Base-by-base conservation (phyloP, 2,113 vertebrate genomes). In the Xyliphius kryptos region DNA sequence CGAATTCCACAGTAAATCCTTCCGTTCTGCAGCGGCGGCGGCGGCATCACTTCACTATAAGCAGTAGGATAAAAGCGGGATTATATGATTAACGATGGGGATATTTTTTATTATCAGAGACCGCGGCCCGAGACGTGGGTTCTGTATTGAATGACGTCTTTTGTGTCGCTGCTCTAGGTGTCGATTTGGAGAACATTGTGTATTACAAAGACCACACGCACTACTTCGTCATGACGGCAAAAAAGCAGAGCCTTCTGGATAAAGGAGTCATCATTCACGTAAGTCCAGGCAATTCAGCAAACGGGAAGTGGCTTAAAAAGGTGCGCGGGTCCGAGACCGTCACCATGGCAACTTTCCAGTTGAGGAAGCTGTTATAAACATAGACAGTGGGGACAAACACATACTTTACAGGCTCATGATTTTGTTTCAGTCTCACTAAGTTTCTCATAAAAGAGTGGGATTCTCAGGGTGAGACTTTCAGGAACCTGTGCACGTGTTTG, bases 161-260 rank as follows among this genome's bases (percentile, higher is more conserved):
- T 57, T 68, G 47, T 50, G 16, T 63, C 0, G 82, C 38, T 73
- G 76, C 76, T 82, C 41, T 84, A 99, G 96, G 96, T 67, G 88
- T 98, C 14, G 95, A 97, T 73, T 85, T 99, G 53, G 96, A 99
- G 82, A 99, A 99, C 85, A 98, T 99, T 53, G 96, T 99, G 63
- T 99, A 99, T 82, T 99, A 99, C 66, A 99, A 86, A 76, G 95
- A 98, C 77, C 91, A 89, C 76, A 99, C 96, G 0, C 96, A 99
- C 76, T 98, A 99, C 80, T 99, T 99, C 74, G 96, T 99, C 68
- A 99, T 99, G 96, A 99, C 96, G 1, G 96, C 95, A 58, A 99
- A 99, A 82, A 99, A 98, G 52, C 96, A 97, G 80, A 94, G 91
- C 66, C 89, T 99, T 68, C 80, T 99, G 70, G 94, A 99, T 71